Evolutionary conservation across 2,113 vertebrate species (phyloP).

Genomic region (Trematocara zebra): DNA sequence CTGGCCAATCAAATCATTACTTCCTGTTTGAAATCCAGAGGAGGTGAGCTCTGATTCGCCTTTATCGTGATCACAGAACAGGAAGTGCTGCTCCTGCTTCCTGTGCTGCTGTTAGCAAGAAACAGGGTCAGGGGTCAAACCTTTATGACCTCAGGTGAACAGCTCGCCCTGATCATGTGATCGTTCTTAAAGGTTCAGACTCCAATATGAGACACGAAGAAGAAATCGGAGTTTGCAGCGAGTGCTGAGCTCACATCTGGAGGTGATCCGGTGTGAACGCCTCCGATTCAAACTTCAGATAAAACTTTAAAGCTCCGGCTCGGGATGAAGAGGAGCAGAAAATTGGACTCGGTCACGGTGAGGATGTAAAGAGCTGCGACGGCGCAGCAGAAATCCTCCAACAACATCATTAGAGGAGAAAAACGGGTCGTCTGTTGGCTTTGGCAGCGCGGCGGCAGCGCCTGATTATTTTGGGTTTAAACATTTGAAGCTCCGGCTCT

Average conservation of each 20-base stretch:
- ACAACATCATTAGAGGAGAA: background rate
- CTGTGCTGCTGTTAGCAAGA: background rate
- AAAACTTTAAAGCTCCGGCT: background rate
- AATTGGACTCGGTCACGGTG: background rate
- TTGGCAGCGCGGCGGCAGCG: background rate
- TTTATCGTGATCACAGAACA: background rate
- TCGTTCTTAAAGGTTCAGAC: background rate
- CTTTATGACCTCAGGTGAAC: background rate
- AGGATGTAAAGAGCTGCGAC: background rate
- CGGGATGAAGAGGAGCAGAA: background rate
- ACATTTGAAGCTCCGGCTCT: background rate
- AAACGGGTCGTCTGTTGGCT: background rate
- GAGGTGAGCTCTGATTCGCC: background rate
- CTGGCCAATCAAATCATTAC: background rate
- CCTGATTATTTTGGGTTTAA: background rate
- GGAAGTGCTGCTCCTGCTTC: background rate
- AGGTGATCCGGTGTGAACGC: background rate
- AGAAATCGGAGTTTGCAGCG: background rate
- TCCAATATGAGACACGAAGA: background rate
- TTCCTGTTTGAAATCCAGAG: background rate
- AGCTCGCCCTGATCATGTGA: background rate
- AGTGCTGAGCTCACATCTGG: background rate
- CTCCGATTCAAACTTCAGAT: background rate
- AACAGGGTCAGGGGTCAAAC: background rate
- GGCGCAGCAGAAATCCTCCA: background rate